Evolutionary conservation across 2,888 invertebrate species (phyloP).

Genomic region (Halocaridina rubra): DNA sequence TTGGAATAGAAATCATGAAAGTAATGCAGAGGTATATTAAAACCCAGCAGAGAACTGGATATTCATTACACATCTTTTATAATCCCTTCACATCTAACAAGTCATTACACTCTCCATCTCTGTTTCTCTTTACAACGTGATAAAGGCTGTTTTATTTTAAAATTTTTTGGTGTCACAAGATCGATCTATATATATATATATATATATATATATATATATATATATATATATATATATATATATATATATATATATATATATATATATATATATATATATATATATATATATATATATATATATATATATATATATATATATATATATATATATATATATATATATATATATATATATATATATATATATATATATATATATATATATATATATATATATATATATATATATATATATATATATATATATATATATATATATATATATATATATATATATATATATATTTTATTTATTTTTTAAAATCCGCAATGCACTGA

Average conservation of each 20-base stretch:
- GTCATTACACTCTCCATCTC: too few species aligned
- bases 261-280: constrained; percentile 36
- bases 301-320: constrained; percentile 31
- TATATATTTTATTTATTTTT: background rate
- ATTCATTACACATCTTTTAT: too few species aligned
- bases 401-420: background rate
- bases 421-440: background rate
- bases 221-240: constrained; percentile 36
- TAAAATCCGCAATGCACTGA: too few species aligned
- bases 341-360: background rate
- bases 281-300: constrained; percentile 11
- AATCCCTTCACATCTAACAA: too few species aligned
- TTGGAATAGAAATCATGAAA: too few species aligned
- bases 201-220: constrained; percentile 5
- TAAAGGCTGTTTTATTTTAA: background rate
- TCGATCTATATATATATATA: background rate
- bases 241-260: constrained; percentile 39
- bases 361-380: background rate
- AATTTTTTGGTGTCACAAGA: background rate
- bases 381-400: constrained; percentile 9
- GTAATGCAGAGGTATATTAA: too few species aligned
- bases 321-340: constrained; percentile 17
- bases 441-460: background rate
- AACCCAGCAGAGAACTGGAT: too few species aligned
- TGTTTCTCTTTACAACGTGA: too few species aligned